A percentile compares a stretch with the other conserved stretches of the same genome.
These are phyloP conservation scores for Priocnemis perturbator DNA, from an alignment of 2,888 invertebrate species.

Conservation along the genomic window DNA sequence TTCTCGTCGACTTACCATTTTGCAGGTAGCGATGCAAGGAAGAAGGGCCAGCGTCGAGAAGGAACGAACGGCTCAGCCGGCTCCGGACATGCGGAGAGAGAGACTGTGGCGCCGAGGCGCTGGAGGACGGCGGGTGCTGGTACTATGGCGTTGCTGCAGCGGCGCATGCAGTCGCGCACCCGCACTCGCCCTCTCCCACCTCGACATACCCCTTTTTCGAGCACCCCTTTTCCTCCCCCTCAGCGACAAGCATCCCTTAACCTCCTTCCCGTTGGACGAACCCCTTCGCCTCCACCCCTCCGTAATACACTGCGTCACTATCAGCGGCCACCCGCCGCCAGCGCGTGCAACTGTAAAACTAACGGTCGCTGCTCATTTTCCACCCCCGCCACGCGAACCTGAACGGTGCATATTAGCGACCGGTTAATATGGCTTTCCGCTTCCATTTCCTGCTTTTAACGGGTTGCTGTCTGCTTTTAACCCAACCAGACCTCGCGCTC, in stretches of 20 bases:
- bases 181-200: conserved; percentile 54
- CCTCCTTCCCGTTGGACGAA: background rate
- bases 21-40: conserved; percentile 45
- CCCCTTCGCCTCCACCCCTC: conserved; percentile 13
- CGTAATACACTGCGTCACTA: conserved; percentile 20
- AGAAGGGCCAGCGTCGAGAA: conserved; percentile 29
- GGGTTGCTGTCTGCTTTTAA: too few species aligned
- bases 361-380: too few species aligned
- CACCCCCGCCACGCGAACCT: too few species aligned
- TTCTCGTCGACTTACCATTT: conserved; percentile 64
- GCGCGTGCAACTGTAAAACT: conserved; percentile 14
- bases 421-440: too few species aligned
- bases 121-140: conserved; percentile 56
- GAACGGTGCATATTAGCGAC: too few species aligned
- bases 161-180: conserved; percentile 69
- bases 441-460: too few species aligned
- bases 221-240: conserved; percentile 15
- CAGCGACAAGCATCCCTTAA: conserved; percentile 1
- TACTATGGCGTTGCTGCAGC: conserved; percentile 67
- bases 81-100: conserved; percentile 65
- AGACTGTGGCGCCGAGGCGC: conserved; percentile 66
- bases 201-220: background rate
- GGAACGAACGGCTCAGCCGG: conserved; percentile 54
- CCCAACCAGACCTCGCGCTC: too few species aligned
- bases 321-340: background rate